phyloP scores from a whole-genome alignment of 2,888 invertebrate species.

The Acrobasis suavella region DNA sequence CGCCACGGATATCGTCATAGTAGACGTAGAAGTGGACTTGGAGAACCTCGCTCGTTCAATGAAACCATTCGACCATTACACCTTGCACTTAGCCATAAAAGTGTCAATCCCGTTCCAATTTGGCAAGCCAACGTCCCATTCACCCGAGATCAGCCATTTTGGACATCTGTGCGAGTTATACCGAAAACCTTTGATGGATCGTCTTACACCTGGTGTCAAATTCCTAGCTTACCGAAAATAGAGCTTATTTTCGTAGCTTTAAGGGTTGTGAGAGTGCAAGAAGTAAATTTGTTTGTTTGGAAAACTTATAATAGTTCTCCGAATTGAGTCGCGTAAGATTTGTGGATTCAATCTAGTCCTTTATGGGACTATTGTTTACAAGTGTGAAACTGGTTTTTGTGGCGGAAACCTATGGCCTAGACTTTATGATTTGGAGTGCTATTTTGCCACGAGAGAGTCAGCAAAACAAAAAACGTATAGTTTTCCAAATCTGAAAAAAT shows the following conservation, averaged over 20 bases:
- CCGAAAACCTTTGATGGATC: conserved; percentile 19
- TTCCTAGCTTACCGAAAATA: conserved; percentile 1
- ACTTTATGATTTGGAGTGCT: no score
- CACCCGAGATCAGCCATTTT: conserved; percentile 7
- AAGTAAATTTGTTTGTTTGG: neutral
- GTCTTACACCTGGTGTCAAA: neutral
- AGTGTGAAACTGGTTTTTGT: no score
- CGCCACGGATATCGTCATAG: no score
- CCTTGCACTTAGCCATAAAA: neutral
- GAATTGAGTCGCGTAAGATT: conserved; percentile 21
- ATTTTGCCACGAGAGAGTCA: no score
- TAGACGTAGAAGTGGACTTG: no score
- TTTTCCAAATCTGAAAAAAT: no score
- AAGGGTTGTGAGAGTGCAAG: neutral
- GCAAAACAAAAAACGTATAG: no score
- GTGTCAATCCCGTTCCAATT: conserved; percentile 2
- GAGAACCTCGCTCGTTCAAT: no score
- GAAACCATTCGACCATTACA: neutral
- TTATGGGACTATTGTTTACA: neutral
- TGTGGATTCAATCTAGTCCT: conserved; percentile 4
- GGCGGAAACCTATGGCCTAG: no score
- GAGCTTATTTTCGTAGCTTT: neutral
- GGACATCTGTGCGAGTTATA: conserved; percentile 15
- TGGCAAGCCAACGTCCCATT: neutral
- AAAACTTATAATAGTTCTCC: conserved; percentile 18